Conservation (phyloP, 2,113 vertebrate genomes). For the Megalops atlanticus region DNA sequence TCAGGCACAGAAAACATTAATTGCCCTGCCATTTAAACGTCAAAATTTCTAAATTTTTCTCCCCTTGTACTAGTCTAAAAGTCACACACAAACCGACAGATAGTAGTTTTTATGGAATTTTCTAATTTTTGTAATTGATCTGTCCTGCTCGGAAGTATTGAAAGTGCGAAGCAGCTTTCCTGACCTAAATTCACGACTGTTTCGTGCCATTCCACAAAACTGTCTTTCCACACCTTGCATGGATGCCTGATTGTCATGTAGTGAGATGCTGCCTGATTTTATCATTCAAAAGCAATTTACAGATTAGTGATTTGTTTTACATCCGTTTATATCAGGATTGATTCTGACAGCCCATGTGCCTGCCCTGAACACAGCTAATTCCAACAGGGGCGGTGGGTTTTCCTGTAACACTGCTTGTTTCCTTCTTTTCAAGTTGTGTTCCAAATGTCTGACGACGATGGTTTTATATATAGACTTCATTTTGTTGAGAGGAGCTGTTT, state of each 20-base stretch:
- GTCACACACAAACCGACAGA: no score
- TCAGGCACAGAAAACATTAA: no score
- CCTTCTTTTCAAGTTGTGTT: slow-evolving; percentile 58
- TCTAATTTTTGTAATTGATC: no score
- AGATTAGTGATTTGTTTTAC: slow-evolving; percentile 58
- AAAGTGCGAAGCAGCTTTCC: not conserved
- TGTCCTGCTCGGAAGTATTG: no score
- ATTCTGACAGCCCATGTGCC: slow-evolving; percentile 50
- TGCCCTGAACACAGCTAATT: slow-evolving; percentile 62
- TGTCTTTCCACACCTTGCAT: slow-evolving; percentile 38
- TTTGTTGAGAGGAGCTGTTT: slow-evolving; percentile 59
- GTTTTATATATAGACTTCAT: slow-evolving; percentile 73
- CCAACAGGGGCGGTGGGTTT: slow-evolving; percentile 57
- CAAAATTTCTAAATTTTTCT: no score
- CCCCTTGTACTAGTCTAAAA: no score
- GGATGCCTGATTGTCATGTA: slow-evolving; percentile 51
- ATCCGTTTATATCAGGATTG: not conserved
- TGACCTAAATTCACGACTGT: slow-evolving; percentile 33
- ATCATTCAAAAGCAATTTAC: slow-evolving; percentile 68
- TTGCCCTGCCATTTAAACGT: no score
- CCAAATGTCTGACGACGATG: slow-evolving; percentile 71
- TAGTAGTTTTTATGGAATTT: no score
- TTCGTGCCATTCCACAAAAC: slow-evolving; percentile 54
- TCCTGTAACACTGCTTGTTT: slow-evolving; percentile 32
- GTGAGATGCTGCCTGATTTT: slow-evolving; percentile 51